Conservation (phyloP, 1,140 invertebrate species). For the Microvelia longipes region DNA sequence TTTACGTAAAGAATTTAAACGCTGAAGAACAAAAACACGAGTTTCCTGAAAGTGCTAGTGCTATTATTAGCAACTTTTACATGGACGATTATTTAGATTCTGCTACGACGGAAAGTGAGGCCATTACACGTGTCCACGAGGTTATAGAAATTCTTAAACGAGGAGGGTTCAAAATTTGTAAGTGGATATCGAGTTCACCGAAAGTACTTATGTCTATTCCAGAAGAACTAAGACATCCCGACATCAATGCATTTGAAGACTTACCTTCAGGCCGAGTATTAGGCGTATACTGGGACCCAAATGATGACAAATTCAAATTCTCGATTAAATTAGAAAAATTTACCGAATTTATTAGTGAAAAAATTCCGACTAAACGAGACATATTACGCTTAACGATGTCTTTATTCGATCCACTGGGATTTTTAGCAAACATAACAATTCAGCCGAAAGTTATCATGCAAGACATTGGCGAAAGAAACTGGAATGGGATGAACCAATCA, state of each 20-base stretch:
- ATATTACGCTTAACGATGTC: neutral
- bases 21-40: neutral
- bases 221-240: neutral
- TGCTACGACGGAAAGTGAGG: neutral
- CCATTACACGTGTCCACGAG: neutral
- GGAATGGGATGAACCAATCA: no score
- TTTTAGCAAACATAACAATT: neutral
- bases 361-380: neutral
- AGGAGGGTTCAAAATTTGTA: neutral
- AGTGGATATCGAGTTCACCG: neutral
- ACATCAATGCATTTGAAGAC: neutral
- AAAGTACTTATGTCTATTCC: neutral
- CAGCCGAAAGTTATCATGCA: no score
- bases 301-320: neutral
- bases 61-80: neutral
- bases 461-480: no score
- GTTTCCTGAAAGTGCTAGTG: neutral
- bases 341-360: neutral
- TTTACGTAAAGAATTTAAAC: neutral
- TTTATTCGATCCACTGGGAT: neutral
- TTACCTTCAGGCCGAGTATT: neutral
- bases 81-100: neutral
- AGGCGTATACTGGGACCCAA: neutral
- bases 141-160: neutral
- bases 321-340: neutral